Percentiles rank a stretch among this genome's conserved stretches.
Evolutionary conservation across 2,113 vertebrate species (phyloP).

Genomic region (Cottus gobio): DNA sequence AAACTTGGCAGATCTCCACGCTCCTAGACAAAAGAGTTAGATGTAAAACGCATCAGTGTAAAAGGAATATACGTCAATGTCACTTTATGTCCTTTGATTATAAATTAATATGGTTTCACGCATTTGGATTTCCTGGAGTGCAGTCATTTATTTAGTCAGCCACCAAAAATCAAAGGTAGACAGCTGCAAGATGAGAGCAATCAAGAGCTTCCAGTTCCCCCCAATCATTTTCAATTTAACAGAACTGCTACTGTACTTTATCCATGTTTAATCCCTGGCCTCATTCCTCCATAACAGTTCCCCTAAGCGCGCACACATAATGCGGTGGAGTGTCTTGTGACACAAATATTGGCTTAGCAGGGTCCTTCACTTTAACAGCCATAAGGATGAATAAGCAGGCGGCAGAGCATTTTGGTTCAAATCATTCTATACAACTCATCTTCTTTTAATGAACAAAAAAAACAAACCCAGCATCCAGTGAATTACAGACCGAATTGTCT

Average conservation of each 20-base stretch:
- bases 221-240: slow-evolving; percentile 27
- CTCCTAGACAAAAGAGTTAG: not conserved
- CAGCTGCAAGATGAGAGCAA: slow-evolving; percentile 39
- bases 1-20: not conserved
- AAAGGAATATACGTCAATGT: slow-evolving; percentile 10
- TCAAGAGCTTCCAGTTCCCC: slow-evolving; percentile 17
- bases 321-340: slow-evolving; percentile 44
- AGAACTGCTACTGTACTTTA: slow-evolving; percentile 45
- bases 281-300: slow-evolving; percentile 45
- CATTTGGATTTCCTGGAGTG: slow-evolving; percentile 5
- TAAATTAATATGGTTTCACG: slow-evolving; percentile 11
- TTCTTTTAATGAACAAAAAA: slow-evolving; percentile 36
- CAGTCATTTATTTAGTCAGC: slow-evolving; percentile 42
- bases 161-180: slow-evolving; percentile 40
- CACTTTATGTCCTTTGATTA: slow-evolving; percentile 29
- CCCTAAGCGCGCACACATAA: slow-evolving; percentile 44
- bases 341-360: slow-evolving; percentile 49
- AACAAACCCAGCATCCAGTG: slow-evolving; percentile 17
- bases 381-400: slow-evolving; percentile 38
- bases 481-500: slow-evolving; percentile 32
- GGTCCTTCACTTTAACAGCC: slow-evolving; percentile 40
- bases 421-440: slow-evolving; percentile 29
- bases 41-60: slow-evolving; percentile 6
- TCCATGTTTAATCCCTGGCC: slow-evolving; percentile 60
- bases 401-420: slow-evolving; percentile 47